Evolutionary conservation across 2,797 vertebrate species (phyloP).

Genomic region (Clarias platycephalus): DNA sequence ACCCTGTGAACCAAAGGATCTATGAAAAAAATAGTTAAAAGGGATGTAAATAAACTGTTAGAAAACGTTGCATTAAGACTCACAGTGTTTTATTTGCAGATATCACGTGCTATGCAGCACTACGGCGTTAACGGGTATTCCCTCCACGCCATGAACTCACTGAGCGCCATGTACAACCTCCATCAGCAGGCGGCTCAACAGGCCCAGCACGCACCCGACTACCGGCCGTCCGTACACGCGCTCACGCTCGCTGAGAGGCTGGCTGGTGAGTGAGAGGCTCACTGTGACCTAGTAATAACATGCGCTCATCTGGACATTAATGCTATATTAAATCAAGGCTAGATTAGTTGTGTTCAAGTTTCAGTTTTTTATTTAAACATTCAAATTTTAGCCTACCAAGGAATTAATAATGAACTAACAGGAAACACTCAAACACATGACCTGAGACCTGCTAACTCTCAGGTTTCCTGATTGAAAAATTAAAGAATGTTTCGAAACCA

Average conservation of each 20-base stretch:
- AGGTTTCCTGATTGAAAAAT: background rate
- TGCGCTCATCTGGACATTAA: slow-evolving; percentile 5
- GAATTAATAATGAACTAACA: background rate
- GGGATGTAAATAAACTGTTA: background rate
- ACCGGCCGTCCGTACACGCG: slow-evolving; percentile 91
- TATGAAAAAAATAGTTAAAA: background rate
- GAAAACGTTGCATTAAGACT: background rate
- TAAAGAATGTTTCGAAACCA: background rate
- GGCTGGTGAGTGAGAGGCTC: slow-evolving; percentile 87
- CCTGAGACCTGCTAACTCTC: background rate
- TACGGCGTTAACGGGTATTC: slow-evolving; percentile 97
- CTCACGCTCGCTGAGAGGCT: slow-evolving; percentile 94
- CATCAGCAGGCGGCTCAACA: slow-evolving; percentile 98
- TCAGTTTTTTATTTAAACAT: background rate
- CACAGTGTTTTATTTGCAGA: slow-evolving; percentile 39
- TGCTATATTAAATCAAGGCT: background rate
- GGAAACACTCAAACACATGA: background rate
- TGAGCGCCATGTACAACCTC: slow-evolving; percentile 98
- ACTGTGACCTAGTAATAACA: background rate
- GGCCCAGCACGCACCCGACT: slow-evolving; percentile 92
- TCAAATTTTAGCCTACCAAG: background rate
- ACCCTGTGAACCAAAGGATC: background rate
- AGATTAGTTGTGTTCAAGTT: background rate
- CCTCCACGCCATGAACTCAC: slow-evolving; percentile 93
- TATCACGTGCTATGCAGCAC: slow-evolving; percentile 86